Base-by-base conservation (phyloP, 1,140 invertebrate species). In the Maniola jurtina region DNA sequence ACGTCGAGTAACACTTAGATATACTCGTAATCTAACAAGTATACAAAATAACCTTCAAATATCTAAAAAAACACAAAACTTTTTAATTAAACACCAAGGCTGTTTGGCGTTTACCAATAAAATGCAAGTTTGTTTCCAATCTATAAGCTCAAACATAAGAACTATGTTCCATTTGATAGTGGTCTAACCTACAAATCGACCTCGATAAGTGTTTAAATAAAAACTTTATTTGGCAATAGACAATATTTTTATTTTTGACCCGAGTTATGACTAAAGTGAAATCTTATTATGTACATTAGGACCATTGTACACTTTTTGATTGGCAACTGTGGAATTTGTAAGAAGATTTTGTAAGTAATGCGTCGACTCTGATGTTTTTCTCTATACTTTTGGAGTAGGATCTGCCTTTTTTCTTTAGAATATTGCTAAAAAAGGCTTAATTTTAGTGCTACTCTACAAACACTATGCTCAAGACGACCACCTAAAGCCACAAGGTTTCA, bases 11-110 rank as follows among this genome's bases (percentile, higher is more conserved):
- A 45, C 10, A 45, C 13, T 11, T 11, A 45, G 5, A 11, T 11
- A 45, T 13, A 42, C 40, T 9, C 11, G 10, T 8, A 45, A 5
- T 11, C 1, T 8, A 11, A 11, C 10, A 38, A 38, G 38, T 38
- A 11, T 0, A 11, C 42, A 45, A 61, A 13, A 45, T 67, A 69
- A 71, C 74, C 72, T 75, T 73, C 74, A 72, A 75, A 69, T 71
- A 66, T 68, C 45, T 67, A 72, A 68, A 68, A 72, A 67, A 45
- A 45, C 42, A 45, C 5, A 42, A 45, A 73, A 72, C 70, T 73
- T 75, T 79, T 81, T 75, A 79, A 81, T 79, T 78, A 75, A 58
- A 25, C 42, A 69, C 63, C 76, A 79, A 81, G 79, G 79, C 66
- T 70, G 69, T 48, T 70, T 66, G 68, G 75, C 10, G 42, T n/a